Evolutionary conservation across 2,888 invertebrate genomes (phyloP), one percentile per base, ranked within the genome.

Genomic region (Cheilosia grossa): DNA sequence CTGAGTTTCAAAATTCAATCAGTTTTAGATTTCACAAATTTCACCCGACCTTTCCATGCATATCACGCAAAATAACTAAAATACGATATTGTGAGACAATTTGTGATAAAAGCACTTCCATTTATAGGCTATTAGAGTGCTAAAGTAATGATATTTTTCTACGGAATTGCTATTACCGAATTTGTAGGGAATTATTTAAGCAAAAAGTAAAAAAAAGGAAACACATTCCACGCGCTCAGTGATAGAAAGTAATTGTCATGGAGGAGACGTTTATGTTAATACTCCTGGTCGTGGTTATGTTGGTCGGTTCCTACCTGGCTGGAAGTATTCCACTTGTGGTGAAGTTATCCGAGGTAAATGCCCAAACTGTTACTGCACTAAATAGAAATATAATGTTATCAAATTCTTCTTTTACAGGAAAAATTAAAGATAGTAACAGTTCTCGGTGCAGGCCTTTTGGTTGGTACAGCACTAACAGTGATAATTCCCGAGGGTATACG

Each of bases 401-500:
- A 9, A 9, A 47, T 17, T 15, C 10, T 30, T 54, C 33, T 67
- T 87, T 89, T 87, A 87, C 91, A 99, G 98, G 97, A 97, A 81
- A 98, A 98, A 91, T 93, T 99, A 40, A 97, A 98, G 90, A 94
- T 97, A 89, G 96, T 99, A 42, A 98, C 99, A 33, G 96, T 99
- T 15, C 95, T 99, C 87, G 99, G 99, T 67, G 99, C 99, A 7
- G 99, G 99, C 1, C 94, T 99, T 7, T 93, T 99, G 1, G 98
- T 99, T 1, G 99, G 99, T 1, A 99, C 99, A 33, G 99, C 99
- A 0, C 92, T 99, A 40, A 97, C 98, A 5, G 99, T 99, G 0
- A 99, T 99, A 72, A 99, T 99, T 88, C 99, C 99, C 0, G 99
- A 99, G 93, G 99, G 99, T 6, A 97, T 99, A n/a, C 94, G 98